Evolutionary conservation across 2,888 invertebrate species (phyloP).

Genomic region (Colletes collaris): DNA sequence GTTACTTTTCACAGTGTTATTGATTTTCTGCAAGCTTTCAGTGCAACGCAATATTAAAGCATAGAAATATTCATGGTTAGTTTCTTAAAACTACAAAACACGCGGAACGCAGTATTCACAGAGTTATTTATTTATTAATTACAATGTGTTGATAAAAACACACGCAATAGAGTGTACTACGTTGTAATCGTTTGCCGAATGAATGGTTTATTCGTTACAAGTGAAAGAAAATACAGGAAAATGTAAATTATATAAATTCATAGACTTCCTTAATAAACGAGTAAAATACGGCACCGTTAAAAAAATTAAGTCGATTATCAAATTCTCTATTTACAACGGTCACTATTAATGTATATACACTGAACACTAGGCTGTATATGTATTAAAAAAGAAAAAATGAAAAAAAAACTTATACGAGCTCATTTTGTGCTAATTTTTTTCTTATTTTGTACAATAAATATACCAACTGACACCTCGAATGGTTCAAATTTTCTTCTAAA

Average conservation of each 20-base stretch:
- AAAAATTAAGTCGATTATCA: neutral
- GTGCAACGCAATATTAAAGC: slow-evolving; percentile 33
- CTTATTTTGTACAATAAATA: slow-evolving; percentile 17
- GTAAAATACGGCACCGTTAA: neutral
- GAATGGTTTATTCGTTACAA: neutral
- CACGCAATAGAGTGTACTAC: neutral
- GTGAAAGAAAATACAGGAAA: slow-evolving; percentile 1
- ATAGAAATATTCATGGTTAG: slow-evolving; percentile 10
- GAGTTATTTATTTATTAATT: slow-evolving; percentile 38
- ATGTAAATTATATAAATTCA: neutral
- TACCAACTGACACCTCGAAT: neutral
- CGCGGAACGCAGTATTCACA: neutral
- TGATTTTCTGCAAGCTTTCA: slow-evolving; percentile 72
- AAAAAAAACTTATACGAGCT: neutral
- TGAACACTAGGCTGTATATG: slow-evolving; percentile 12
- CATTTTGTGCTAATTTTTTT: slow-evolving; percentile 10
- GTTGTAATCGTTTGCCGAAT: neutral
- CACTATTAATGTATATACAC: slow-evolving; percentile 30
- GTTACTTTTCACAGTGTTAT: slow-evolving; percentile 73
- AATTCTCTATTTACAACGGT: slow-evolving; percentile 9
- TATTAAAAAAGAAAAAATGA: neutral
- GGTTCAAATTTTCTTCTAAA: neutral
- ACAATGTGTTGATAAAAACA: slow-evolving; percentile 39
- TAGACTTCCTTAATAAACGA: neutral
- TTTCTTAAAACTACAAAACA: neutral